A percentile compares a stretch with the other conserved stretches of the same genome.
Conservation (phyloP, 2,113 vertebrate genomes). For the Nannobrachium achirus region DNA sequence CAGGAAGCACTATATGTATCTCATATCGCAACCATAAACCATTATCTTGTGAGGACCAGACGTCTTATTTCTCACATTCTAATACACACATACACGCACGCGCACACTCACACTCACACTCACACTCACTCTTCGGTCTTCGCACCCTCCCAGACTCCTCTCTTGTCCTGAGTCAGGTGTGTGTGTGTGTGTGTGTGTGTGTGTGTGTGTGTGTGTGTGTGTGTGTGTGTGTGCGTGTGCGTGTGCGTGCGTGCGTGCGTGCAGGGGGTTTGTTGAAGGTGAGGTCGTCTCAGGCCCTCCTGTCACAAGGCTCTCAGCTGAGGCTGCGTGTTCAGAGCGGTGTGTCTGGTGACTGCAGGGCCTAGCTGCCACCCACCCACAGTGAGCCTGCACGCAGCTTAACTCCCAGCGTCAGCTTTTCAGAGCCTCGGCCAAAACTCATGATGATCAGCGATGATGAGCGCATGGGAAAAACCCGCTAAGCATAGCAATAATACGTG, state of each 20-base stretch:
- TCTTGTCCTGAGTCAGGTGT: slow-evolving; percentile 26
- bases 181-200: too few relatives aligned
- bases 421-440: slow-evolving; percentile 52
- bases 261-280: slow-evolving; percentile 31
- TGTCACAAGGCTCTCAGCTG: slow-evolving; percentile 73
- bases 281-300: slow-evolving; percentile 36
- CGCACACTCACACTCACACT: too few relatives aligned
- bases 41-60: too few relatives aligned
- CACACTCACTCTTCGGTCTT: slow-evolving; percentile 13
- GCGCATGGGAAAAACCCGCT: slow-evolving; percentile 53
- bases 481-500: neutral
- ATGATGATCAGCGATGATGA: slow-evolving; percentile 58
- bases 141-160: neutral
- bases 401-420: slow-evolving; percentile 48
- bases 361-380: slow-evolving; percentile 64
- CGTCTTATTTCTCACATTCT: too few relatives aligned
- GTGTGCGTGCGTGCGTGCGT: too few relatives aligned
- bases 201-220: too few relatives aligned
- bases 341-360: slow-evolving; percentile 33
- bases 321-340: slow-evolving; percentile 49
- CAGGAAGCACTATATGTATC: too few relatives aligned
- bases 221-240: neutral
- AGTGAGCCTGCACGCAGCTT: slow-evolving; percentile 48
- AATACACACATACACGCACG: too few relatives aligned
- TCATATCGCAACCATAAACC: too few relatives aligned